Evolutionary conservation across 2,113 vertebrate genomes (phyloP), one percentile per base, ranked within the genome.

Genomic region (Neotragus pygmaeus): DNA sequence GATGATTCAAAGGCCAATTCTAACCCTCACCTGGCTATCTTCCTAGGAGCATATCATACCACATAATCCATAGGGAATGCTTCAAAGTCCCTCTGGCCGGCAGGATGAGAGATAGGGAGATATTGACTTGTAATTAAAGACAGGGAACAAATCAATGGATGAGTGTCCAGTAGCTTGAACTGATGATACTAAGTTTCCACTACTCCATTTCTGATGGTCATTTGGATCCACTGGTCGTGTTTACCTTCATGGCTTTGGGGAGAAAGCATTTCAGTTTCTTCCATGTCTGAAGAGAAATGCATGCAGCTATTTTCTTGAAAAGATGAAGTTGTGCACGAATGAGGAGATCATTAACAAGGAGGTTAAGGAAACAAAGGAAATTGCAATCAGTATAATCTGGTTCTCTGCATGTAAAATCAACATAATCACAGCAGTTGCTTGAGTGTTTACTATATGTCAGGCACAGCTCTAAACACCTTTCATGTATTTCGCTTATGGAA

Each of bases 101-200:
- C 78, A 7, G 13, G 64, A 86, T 80, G 57, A 81, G 28, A 53
- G 53, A 78, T 1, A 16, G 57, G 57, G 21, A 90, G 25, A 27
- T 94, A 92, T 7, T 97, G 90, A 90, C 39, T 94, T 85, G 39
- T 84, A 95, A 81, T 78, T 47, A 93, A 93, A 95, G 39, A 57
- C 60, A 88, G 36, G 90, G 78, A 66, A 83, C 55, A 93, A 82
- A 84, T 96, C 87, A 70, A 53, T 66, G 28, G 15, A n/a, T 53
- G 25, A 21, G 5, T 82, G 87, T 81, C 30, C 36, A 51, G 45
- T 60, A 93, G 47, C 70, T 70, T 91, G 47, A 82, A 82, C 1
- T 93, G 94, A 84, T 43, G 39, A 51, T 78, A 86, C 86, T 86
- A 21, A 55, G n/a, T 4, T 36, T 81, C n/a, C 13, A 49, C 53